phyloP scores from a whole-genome alignment of 2,113 vertebrate species.

The Camelus dromedarius region DNA sequence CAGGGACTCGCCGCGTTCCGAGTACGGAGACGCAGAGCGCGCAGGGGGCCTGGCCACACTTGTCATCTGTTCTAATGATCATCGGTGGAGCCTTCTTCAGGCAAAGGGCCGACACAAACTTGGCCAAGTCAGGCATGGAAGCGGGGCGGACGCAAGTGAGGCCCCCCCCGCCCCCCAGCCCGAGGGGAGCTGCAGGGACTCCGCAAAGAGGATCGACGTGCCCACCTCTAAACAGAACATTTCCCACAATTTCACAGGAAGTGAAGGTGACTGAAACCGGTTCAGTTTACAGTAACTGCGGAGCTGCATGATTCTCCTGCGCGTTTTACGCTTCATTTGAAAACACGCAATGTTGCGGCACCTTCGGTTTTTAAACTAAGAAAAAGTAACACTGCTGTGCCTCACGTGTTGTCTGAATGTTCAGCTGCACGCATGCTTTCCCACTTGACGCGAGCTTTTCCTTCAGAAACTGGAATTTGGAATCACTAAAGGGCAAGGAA shows the following conservation, averaged over 20 bases:
- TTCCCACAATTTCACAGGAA: background rate
- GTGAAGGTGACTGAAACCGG: background rate
- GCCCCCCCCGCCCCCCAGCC: no score
- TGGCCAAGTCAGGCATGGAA: background rate
- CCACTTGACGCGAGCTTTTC: background rate
- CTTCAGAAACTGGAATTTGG: background rate
- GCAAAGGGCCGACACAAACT: background rate
- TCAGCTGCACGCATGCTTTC: background rate
- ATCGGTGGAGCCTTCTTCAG: background rate
- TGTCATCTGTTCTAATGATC: background rate
- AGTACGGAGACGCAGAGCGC: background rate
- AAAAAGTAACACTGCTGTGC: background rate
- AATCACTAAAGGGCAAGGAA: background rate
- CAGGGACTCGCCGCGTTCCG: background rate
- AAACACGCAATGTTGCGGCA: accelerated
- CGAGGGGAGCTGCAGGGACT: no score
- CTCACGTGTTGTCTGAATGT: background rate
- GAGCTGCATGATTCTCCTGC: background rate
- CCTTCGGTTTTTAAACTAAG: background rate
- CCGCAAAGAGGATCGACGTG: no score
- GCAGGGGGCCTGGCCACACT: background rate
- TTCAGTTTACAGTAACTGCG: background rate
- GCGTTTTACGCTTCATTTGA: background rate
- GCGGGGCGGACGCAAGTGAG: no score
- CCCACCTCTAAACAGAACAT: background rate